Conservation (phyloP, 1,140 invertebrate genomes). For the Ceratosolen solmsi region DNA sequence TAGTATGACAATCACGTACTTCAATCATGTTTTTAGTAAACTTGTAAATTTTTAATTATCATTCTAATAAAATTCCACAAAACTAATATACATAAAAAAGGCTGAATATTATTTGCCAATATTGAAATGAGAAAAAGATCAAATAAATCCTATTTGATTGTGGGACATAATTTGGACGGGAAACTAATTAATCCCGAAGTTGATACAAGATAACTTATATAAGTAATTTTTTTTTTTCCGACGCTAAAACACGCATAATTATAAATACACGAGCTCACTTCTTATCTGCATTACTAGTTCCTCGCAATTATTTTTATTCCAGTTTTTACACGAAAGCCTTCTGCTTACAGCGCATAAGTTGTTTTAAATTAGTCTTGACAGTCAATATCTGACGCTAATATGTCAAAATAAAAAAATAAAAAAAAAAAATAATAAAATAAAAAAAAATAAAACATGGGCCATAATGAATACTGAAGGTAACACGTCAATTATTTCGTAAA, state of each 20-base stretch:
- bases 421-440: too few relatives aligned
- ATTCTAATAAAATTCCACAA: too few relatives aligned
- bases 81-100: too few relatives aligned
- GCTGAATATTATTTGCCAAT: too few relatives aligned
- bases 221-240: neutral
- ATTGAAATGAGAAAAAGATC: too few relatives aligned
- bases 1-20: too few relatives aligned
- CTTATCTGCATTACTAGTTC: neutral
- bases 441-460: too few relatives aligned
- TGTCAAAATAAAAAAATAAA: slow-evolving; percentile 7
- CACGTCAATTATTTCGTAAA: neutral
- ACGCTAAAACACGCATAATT: neutral
- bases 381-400: neutral
- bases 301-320: slow-evolving; percentile 5
- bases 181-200: neutral
- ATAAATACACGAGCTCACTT: neutral
- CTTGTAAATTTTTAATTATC: too few relatives aligned
- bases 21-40: too few relatives aligned
- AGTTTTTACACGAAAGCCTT: slow-evolving; percentile 6
- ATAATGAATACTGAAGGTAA: neutral
- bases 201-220: neutral
- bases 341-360: neutral
- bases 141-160: too few relatives aligned
- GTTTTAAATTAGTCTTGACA: slow-evolving; percentile 5
- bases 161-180: too few relatives aligned